Conservation (phyloP, 2,113 vertebrate genomes). For the Dicentrarchus labrax region DNA sequence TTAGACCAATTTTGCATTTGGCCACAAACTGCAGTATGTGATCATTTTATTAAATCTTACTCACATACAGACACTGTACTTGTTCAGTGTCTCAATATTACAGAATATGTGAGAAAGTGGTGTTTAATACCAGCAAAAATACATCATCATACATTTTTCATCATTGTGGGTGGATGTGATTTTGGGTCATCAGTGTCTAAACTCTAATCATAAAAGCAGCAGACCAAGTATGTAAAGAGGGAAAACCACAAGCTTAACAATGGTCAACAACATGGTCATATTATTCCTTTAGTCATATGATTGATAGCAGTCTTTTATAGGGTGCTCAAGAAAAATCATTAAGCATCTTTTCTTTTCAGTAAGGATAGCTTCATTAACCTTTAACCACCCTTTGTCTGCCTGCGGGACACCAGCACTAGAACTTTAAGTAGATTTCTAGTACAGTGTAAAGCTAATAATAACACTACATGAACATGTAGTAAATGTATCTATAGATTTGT, state of each 20-base stretch:
- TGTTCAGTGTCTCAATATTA: not conserved
- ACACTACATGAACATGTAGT: not conserved
- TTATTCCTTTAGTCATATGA: not conserved
- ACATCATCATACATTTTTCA: not conserved
- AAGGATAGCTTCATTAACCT: slow-evolving; percentile 10
- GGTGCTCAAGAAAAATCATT: not conserved
- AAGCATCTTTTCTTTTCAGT: not conserved
- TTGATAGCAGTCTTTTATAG: not conserved
- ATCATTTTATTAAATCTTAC: slow-evolving; percentile 6
- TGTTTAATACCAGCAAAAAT: not conserved
- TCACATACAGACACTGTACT: slow-evolving; percentile 6
- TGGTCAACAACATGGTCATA: not conserved
- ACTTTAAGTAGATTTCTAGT: not conserved
- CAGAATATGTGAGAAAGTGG: not conserved
- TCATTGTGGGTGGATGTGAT: not conserved
- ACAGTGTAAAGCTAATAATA: not conserved
- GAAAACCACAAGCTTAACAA: not conserved
- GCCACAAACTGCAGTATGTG: not conserved
- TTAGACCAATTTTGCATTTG: slow-evolving; percentile 19
- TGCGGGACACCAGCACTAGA: not conserved
- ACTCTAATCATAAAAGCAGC: not conserved
- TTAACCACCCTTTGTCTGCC: slow-evolving; percentile 9
- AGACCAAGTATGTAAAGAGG: not conserved
- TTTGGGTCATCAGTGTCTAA: not conserved
- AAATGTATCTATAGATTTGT: not conserved